Conservation (phyloP, 2,888 invertebrate species). For the Pandemis corylana region DNA sequence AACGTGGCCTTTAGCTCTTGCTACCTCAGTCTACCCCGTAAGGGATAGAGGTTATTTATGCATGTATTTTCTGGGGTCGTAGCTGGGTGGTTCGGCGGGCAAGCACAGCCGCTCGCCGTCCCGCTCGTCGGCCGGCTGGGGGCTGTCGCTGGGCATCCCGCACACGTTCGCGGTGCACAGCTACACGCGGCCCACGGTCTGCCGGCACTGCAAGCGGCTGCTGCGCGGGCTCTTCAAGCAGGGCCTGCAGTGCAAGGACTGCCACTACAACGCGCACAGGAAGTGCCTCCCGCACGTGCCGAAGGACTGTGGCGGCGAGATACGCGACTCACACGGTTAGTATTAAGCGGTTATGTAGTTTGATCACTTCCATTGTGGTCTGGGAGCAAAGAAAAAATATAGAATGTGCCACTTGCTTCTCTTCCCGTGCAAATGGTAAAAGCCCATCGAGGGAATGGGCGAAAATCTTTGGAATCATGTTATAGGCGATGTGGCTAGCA, state of each 20-base stretch:
- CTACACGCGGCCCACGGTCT: slow-evolving; percentile 98
- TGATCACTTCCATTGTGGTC: no score
- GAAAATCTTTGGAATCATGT: no score
- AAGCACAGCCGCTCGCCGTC: slow-evolving; percentile 89
- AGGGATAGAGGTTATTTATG: no score
- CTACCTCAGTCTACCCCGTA: no score
- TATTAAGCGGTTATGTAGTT: background rate
- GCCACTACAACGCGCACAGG: slow-evolving; percentile 98
- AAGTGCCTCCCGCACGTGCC: slow-evolving; percentile 96
- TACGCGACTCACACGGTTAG: slow-evolving; percentile 84
- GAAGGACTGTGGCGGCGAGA: slow-evolving; percentile 93
- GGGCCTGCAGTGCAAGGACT: slow-evolving; percentile 98
- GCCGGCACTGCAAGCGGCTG: slow-evolving; percentile 97
- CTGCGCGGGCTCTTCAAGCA: slow-evolving; percentile 98
- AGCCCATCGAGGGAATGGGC: no score
- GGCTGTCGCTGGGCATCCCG: slow-evolving; percentile 82
- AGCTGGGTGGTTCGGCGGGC: slow-evolving; percentile 52
- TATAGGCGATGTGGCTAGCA: no score
- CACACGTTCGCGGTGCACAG: slow-evolving; percentile 99
- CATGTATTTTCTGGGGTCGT: background rate
- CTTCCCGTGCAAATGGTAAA: no score
- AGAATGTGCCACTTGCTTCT: no score
- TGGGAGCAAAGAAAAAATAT: no score
- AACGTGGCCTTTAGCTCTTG: no score
- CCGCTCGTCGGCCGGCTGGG: slow-evolving; percentile 61